These are phyloP conservation scores for Euura saliciscinereae DNA, from an alignment of 1,140 invertebrate species.

Conservation along the genomic window DNA sequence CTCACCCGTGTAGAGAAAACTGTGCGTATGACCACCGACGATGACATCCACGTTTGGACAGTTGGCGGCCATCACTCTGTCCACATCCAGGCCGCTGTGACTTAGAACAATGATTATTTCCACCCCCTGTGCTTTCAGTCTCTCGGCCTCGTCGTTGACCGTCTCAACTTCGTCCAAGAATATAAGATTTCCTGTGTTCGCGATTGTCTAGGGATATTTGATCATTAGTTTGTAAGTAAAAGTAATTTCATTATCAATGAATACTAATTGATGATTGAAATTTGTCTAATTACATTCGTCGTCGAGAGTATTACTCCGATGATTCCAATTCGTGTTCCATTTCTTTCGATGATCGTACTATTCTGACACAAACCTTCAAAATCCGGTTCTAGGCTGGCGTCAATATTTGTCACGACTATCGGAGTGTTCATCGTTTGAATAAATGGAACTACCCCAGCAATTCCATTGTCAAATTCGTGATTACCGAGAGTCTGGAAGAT, in stretches of 20 bases:
- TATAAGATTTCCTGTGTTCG: conserved; percentile 65
- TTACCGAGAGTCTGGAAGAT: conserved; percentile 78
- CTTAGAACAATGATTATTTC: conserved; percentile 82
- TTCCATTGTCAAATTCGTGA: conserved; percentile 86
- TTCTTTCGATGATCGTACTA: conserved; percentile 64
- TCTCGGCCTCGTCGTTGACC: conserved; percentile 68
- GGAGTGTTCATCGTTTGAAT: conserved; percentile 68
- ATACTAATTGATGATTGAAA: neutral
- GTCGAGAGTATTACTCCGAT: conserved; percentile 79
- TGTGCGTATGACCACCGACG: conserved; percentile 88
- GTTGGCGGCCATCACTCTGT: conserved; percentile 71
- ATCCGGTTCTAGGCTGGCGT: conserved; percentile 71
- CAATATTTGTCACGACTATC: conserved; percentile 79
- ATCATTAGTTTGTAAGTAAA: conserved; percentile 24
- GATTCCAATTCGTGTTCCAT: conserved; percentile 75
- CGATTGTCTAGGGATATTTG: conserved; percentile 60
- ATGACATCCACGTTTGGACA: conserved; percentile 76
- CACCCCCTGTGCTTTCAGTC: conserved; percentile 66
- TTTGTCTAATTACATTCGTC: conserved; percentile 65
- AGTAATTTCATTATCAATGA: neutral
- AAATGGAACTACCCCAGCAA: conserved; percentile 78
- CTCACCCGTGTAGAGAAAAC: conserved; percentile 70
- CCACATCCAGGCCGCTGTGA: conserved; percentile 76
- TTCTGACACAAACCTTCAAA: conserved; percentile 62
- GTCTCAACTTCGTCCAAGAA: conserved; percentile 73